Conservation (phyloP, 2,888 invertebrate genomes). For the Leptogaster cylindrica region DNA sequence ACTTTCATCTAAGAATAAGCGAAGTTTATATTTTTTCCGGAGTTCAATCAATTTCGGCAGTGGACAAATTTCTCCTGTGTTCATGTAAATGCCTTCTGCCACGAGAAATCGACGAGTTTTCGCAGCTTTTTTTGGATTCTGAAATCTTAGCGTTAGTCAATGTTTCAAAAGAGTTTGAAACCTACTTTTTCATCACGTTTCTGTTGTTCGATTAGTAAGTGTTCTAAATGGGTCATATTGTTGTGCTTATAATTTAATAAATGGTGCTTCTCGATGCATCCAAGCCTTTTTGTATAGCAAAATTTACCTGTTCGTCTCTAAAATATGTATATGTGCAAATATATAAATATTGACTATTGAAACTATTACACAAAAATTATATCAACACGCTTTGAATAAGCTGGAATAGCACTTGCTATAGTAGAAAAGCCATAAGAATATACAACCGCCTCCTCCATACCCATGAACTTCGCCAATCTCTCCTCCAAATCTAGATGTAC, state of each 20-base stretch:
- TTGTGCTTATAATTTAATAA: slow-evolving; percentile 89
- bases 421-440: slow-evolving; percentile 97
- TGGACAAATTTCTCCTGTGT: slow-evolving; percentile 89
- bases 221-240: slow-evolving; percentile 80
- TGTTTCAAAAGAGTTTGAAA: neutral
- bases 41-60: slow-evolving; percentile 80
- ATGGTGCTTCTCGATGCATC: slow-evolving; percentile 84
- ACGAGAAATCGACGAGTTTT: slow-evolving; percentile 74
- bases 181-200: slow-evolving; percentile 64
- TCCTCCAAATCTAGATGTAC: slow-evolving; percentile 90
- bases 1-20: slow-evolving; percentile 93
- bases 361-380: slow-evolving; percentile 82
- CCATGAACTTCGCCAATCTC: slow-evolving; percentile 81
- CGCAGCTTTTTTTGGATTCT: slow-evolving; percentile 72
- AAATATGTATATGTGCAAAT: too few relatives aligned
- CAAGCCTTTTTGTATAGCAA: slow-evolving; percentile 90
- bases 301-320: slow-evolving; percentile 83
- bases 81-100: slow-evolving; percentile 91
- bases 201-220: slow-evolving; percentile 68
- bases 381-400: slow-evolving; percentile 91
- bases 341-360: too few relatives aligned
- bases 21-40: slow-evolving; percentile 83
- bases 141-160: too few relatives aligned
- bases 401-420: slow-evolving; percentile 91
- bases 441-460: slow-evolving; percentile 88